These are phyloP conservation scores for Nipponia nippon DNA, from an alignment of 2,113 vertebrate species.

Conservation along the genomic window DNA sequence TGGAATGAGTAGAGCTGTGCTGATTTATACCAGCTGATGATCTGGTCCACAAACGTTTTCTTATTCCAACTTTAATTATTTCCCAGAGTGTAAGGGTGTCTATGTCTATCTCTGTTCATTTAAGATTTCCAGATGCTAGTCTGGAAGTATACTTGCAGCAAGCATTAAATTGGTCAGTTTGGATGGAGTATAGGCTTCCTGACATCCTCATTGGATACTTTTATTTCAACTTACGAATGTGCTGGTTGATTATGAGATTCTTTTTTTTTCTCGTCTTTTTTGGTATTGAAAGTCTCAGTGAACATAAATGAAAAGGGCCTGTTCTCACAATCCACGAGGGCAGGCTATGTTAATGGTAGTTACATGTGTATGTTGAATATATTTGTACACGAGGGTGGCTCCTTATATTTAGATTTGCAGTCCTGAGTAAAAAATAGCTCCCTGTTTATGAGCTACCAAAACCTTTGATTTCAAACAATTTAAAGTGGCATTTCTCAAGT, in stretches of 20 bases:
- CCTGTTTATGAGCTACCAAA: slow-evolving; percentile 37
- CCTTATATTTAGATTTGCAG: slow-evolving; percentile 10
- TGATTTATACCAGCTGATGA: slow-evolving; percentile 58
- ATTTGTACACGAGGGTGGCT: not conserved
- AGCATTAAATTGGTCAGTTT: slow-evolving; percentile 34
- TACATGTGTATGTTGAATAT: not conserved
- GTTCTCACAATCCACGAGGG: not conserved
- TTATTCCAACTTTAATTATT: slow-evolving; percentile 41
- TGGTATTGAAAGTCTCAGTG: not conserved
- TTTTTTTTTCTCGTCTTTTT: not conserved
- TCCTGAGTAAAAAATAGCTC: not conserved
- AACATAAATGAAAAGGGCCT: not conserved
- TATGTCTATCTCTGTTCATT: slow-evolving; percentile 38
- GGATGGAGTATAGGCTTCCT: slow-evolving; percentile 13
- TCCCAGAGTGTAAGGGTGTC: slow-evolving; percentile 34
- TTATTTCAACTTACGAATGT: not conserved
- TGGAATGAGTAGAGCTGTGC: not conserved
- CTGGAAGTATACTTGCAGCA: slow-evolving; percentile 17
- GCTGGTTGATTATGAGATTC: not conserved
- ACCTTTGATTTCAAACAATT: slow-evolving; percentile 56
- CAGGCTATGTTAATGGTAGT: not conserved
- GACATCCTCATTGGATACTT: not conserved
- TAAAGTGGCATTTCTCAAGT: slow-evolving; percentile 49
- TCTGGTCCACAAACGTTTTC: slow-evolving; percentile 25
- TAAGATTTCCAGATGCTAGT: slow-evolving; percentile 57